phyloP scores from a whole-genome alignment of 2,113 vertebrate genomes.

The Egretta garzetta region DNA sequence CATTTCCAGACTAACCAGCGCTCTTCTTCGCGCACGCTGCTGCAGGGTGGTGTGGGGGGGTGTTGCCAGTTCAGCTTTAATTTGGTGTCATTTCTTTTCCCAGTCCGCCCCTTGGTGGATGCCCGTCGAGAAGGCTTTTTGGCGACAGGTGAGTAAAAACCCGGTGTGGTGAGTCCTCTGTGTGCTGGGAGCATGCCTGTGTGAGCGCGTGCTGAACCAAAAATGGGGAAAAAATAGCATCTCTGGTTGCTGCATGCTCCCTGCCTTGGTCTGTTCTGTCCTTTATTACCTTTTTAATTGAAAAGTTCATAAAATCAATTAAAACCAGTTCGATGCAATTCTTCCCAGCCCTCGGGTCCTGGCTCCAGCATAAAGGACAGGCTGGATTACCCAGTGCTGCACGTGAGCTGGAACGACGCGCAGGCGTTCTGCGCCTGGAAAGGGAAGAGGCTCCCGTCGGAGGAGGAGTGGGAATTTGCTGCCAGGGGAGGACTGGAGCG shows the following conservation, averaged over 20 bases:
- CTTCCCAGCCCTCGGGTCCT: constrained; percentile 87
- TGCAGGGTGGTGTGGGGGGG: accelerated
- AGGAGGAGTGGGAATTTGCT: constrained; percentile 96
- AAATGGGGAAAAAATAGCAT: accelerated
- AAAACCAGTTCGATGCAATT: not conserved
- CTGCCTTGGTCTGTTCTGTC: not conserved
- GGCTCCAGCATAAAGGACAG: constrained; percentile 86
- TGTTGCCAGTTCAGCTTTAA: not conserved
- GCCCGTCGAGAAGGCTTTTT: constrained; percentile 88
- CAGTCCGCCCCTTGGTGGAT: constrained; percentile 96
- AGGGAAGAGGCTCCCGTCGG: constrained; percentile 83
- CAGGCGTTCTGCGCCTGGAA: constrained; percentile 87
- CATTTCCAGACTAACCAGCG: not conserved
- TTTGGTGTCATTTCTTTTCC: not conserved
- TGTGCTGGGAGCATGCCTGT: accelerated
- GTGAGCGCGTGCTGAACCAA: not conserved
- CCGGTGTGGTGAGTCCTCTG: accelerated
- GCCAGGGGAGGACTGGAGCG: constrained; percentile 89
- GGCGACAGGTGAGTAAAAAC: constrained; percentile 86
- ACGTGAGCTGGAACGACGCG: constrained; percentile 96
- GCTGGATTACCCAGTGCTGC: constrained; percentile 88
- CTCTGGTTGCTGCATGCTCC: not conserved
- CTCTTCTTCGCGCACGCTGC: not conserved
- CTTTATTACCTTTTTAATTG: not conserved
- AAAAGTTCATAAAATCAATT: not conserved